Percentiles rank a stretch among this genome's conserved stretches.
These are phyloP conservation scores for Microplitis demolitor DNA, from an alignment of 1,140 invertebrate genomes.

Conservation along the genomic window DNA sequence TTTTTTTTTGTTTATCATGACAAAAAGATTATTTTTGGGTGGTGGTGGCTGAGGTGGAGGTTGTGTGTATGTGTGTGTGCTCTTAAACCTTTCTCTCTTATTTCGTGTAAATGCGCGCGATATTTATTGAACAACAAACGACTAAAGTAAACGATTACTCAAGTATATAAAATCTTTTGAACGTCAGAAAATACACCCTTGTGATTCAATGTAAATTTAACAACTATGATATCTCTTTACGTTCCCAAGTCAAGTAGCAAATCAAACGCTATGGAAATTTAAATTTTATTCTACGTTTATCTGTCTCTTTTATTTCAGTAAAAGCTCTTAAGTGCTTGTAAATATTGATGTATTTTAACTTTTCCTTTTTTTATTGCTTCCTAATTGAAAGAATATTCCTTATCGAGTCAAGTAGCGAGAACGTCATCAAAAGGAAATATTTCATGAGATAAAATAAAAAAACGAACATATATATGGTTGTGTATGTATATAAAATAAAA, in stretches of 20 bases:
- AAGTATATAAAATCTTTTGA: not conserved
- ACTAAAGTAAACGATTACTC: not conserved
- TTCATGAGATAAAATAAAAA: slow-evolving; percentile 15
- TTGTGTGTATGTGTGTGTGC: slow-evolving; percentile 27
- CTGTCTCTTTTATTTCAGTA: not conserved
- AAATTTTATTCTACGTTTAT: not conserved
- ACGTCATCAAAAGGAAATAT: slow-evolving; percentile 27
- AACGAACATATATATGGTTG: slow-evolving; percentile 5
- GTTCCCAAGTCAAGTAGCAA: not conserved
- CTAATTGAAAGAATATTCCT: slow-evolving; percentile 55
- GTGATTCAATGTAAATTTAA: slow-evolving; percentile 6
- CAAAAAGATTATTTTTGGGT: slow-evolving; percentile 19
- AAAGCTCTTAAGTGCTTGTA: slow-evolving; percentile 30
- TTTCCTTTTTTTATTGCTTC: slow-evolving; percentile 20
- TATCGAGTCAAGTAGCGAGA: slow-evolving; percentile 47
- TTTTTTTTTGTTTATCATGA: not conserved
- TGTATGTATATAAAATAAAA: not conserved
- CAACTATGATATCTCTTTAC: not conserved
- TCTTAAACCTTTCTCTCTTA: not conserved
- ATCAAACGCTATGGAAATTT: not conserved
- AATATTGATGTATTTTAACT: slow-evolving; percentile 45
- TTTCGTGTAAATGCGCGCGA: not conserved
- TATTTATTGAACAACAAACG: not conserved
- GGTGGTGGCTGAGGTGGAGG: slow-evolving; percentile 47
- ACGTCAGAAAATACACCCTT: not conserved